These are phyloP conservation scores for Stomatorhinus walkeri DNA, from an alignment of 2,797 vertebrate species.

Conservation along the genomic window DNA sequence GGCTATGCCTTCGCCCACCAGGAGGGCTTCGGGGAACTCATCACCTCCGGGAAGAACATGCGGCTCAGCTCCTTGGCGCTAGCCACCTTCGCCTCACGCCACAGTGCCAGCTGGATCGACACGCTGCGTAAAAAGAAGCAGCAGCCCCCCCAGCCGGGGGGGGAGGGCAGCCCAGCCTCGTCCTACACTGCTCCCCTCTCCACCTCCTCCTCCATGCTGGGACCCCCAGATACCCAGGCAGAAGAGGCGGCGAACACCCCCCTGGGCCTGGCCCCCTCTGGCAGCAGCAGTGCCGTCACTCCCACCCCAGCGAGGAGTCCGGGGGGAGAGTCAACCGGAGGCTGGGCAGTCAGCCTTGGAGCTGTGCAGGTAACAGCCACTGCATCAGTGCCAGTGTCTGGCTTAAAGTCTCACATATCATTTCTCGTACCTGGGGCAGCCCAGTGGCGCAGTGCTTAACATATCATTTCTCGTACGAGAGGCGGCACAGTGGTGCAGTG, in stretches of 20 bases:
- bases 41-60: conserved; percentile 94
- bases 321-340: conserved; percentile 42
- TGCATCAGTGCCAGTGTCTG: not conserved
- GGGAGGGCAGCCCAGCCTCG: conserved; percentile 53
- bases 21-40: conserved; percentile 89
- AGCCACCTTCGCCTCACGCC: conserved; percentile 67
- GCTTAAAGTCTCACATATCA: not conserved
- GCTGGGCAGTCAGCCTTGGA: conserved; percentile 46
- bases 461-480: not conserved
- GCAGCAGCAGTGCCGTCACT: not conserved
- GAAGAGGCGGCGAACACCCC: conserved; percentile 20
- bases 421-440: not conserved
- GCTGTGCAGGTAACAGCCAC: conserved; percentile 52
- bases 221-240: conserved; percentile 35
- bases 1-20: conserved; percentile 92
- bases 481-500: not conserved
- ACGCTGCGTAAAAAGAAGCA: conserved; percentile 75
- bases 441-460: not conserved
- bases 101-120: conserved; percentile 81
- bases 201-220: conserved; percentile 45
- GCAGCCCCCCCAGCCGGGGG: conserved; percentile 41
- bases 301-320: conserved; percentile 24
- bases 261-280: conserved; percentile 25
- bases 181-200: conserved; percentile 47
- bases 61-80: conserved; percentile 77